phyloP scores from a whole-genome alignment of 2,888 invertebrate species.

The Crioceris asparagi region DNA sequence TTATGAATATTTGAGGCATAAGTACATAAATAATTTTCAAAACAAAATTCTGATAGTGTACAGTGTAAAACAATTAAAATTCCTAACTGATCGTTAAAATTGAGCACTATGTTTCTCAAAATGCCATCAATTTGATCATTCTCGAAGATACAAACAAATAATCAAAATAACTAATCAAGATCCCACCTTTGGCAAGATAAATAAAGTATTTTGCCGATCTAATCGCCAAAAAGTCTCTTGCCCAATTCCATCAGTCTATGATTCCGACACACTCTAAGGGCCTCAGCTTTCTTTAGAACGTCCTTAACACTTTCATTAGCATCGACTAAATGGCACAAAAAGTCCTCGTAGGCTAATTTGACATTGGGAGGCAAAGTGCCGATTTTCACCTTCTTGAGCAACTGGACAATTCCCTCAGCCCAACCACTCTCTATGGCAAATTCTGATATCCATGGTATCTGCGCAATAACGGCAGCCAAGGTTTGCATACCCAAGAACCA shows the following conservation, averaged over 20 bases:
- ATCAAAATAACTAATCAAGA: too few relatives aligned
- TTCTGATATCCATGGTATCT: slow-evolving; percentile 81
- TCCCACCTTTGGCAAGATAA: too few relatives aligned
- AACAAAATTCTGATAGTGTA: too few relatives aligned
- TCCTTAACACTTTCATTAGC: slow-evolving; percentile 61
- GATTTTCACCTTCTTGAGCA: slow-evolving; percentile 70
- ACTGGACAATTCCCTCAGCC: slow-evolving; percentile 78
- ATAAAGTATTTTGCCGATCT: too few relatives aligned
- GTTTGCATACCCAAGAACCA: slow-evolving; percentile 95
- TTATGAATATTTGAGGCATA: too few relatives aligned
- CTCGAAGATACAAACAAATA: too few relatives aligned
- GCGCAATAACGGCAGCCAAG: slow-evolving; percentile 59
- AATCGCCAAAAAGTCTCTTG: slow-evolving; percentile 79
- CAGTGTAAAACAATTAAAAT: too few relatives aligned
- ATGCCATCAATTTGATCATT: too few relatives aligned
- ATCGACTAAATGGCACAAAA: slow-evolving; percentile 73
- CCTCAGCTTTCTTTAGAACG: slow-evolving; percentile 73
- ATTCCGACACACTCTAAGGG: slow-evolving; percentile 72
- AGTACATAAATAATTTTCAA: too few relatives aligned
- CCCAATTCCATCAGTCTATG: slow-evolving; percentile 84
- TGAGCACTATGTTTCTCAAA: too few relatives aligned
- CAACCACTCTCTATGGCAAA: slow-evolving; percentile 91
- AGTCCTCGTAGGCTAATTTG: slow-evolving; percentile 84
- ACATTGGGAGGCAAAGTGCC: slow-evolving; percentile 74
- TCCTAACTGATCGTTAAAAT: too few relatives aligned